Percentiles rank a stretch among this genome's conserved stretches.
Conservation (phyloP, 2,888 invertebrate genomes). For the Nasonia oneida region DNA sequence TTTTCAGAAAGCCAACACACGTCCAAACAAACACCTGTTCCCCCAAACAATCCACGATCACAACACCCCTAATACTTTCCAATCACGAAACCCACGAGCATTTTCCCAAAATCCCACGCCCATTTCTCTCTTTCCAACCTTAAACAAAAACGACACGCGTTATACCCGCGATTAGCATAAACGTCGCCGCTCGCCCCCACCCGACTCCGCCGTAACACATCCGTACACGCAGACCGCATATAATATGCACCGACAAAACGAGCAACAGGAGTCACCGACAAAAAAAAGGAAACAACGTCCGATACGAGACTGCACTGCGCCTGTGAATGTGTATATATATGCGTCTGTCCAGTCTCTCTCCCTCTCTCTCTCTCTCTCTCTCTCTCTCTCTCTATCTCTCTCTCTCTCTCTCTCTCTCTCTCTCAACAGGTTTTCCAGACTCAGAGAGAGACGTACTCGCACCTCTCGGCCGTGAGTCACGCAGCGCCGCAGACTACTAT, state of each 20-base stretch:
- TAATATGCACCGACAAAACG: background rate
- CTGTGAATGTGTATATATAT: background rate
- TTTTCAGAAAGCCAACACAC: background rate
- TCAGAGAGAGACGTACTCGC: background rate
- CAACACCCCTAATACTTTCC: too few species aligned
- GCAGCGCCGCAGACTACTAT: background rate
- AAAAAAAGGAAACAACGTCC: background rate
- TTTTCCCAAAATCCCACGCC: background rate
- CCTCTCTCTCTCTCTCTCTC: background rate
- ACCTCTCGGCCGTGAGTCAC: constrained; percentile 4
- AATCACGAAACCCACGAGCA: background rate
- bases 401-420: background rate
- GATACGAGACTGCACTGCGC: background rate
- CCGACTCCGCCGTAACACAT: background rate
- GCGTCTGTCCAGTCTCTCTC: background rate
- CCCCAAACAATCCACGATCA: too few species aligned
- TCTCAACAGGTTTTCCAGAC: constrained; percentile 5
- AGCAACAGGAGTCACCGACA: background rate
- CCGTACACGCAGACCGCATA: too few species aligned
- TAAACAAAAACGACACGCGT: background rate
- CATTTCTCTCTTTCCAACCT: background rate
- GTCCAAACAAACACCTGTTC: background rate
- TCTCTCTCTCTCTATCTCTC: background rate
- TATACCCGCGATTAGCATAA: background rate
- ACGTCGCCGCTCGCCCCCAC: background rate